These are phyloP conservation scores for Salarias fasciatus DNA, from an alignment of 2,797 vertebrate species.

Conservation along the genomic window DNA sequence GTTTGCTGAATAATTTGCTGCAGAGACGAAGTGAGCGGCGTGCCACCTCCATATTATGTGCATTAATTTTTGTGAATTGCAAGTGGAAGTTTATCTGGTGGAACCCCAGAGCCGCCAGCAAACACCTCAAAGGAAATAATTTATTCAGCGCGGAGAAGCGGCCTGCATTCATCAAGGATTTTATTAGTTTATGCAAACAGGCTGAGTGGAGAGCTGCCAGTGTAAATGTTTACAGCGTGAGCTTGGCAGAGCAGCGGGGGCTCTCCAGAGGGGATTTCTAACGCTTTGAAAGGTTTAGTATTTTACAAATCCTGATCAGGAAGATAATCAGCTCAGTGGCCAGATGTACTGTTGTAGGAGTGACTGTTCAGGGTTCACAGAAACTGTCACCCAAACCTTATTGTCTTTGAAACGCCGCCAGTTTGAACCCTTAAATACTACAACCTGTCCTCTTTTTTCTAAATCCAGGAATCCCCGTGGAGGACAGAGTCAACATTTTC, in stretches of 20 bases:
- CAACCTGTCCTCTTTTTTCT: slow-evolving; percentile 13
- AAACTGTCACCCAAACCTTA: too few species aligned
- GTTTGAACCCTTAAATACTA: too few species aligned
- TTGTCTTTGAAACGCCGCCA: too few species aligned
- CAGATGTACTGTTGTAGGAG: neutral
- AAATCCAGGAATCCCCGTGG: slow-evolving; percentile 92
- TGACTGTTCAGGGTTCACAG: too few species aligned
- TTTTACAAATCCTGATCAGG: slow-evolving; percentile 24
- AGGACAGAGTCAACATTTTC: slow-evolving; percentile 98
- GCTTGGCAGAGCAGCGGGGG: slow-evolving; percentile 7
- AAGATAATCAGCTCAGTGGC: slow-evolving; percentile 20
- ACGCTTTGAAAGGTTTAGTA: slow-evolving; percentile 16
- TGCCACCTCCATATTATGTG: slow-evolving; percentile 3
- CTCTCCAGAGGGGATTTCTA: slow-evolving; percentile 16
- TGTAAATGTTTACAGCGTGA: slow-evolving; percentile 19
- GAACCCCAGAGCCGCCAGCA: slow-evolving; percentile 17
- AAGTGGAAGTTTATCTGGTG: slow-evolving; percentile 17
- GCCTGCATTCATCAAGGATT: slow-evolving; percentile 37
- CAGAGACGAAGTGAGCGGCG: slow-evolving; percentile 1
- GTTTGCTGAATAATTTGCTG: slow-evolving; percentile 28
- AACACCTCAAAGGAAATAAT: slow-evolving; percentile 48
- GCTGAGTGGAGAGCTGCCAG: slow-evolving; percentile 13
- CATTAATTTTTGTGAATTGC: slow-evolving; percentile 29
- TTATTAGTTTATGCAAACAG: slow-evolving; percentile 46
- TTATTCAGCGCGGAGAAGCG: slow-evolving; percentile 46